phyloP scores from a whole-genome alignment of 2,113 vertebrate species.

The Lophura nycthemera region DNA sequence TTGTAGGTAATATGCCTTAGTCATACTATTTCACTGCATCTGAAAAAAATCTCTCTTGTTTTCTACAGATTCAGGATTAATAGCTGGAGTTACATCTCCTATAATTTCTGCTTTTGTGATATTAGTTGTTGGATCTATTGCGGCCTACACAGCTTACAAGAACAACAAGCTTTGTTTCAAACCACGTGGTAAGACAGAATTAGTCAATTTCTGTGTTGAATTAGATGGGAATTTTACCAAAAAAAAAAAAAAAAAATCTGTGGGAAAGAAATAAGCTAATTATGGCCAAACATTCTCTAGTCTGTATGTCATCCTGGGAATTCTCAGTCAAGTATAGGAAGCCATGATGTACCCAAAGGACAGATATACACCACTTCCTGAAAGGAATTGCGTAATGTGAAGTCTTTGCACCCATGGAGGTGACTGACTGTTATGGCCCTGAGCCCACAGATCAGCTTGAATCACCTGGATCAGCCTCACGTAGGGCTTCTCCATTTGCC shows the following conservation, averaged over 20 bases:
- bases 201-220: not conserved
- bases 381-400: not conserved
- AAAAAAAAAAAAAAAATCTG: not conserved
- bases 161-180: constrained; percentile 59
- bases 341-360: fast-evolving
- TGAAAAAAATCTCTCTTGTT: not conserved
- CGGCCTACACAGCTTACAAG: constrained; percentile 47
- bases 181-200: constrained; percentile 30
- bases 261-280: not conserved
- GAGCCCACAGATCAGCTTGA: not conserved
- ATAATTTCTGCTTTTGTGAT: constrained; percentile 70
- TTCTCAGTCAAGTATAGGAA: not conserved
- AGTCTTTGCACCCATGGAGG: not conserved
- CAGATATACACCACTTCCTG: not conserved
- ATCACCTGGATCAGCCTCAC: not conserved
- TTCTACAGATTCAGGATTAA: constrained; percentile 51
- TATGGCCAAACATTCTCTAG: not conserved
- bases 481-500: not conserved
- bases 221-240: not conserved
- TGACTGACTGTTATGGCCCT: not conserved
- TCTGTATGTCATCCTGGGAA: not conserved
- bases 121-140: constrained; percentile 58
- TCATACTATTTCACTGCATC: not conserved
- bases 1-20: not conserved
- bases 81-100: constrained; percentile 76